phyloP scores from a whole-genome alignment of 2,888 invertebrate species.

The Patella caerulea region DNA sequence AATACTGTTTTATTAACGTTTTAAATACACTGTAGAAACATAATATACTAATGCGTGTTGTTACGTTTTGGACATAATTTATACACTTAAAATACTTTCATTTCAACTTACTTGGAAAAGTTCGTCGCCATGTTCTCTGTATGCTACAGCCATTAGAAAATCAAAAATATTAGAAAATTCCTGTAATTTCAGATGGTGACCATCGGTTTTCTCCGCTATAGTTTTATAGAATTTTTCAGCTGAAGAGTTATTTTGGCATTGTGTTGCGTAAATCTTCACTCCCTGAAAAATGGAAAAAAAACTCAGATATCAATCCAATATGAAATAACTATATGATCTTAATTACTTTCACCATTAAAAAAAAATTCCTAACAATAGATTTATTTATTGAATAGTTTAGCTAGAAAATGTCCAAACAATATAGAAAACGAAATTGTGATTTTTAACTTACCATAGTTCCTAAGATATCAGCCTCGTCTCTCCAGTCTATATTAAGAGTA shows the following conservation, averaged over 20 bases:
- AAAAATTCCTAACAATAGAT: no score
- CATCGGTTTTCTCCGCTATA: constrained; percentile 55
- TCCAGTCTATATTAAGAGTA: constrained; percentile 60
- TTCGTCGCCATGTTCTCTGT: constrained; percentile 58
- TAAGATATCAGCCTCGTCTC: constrained; percentile 49
- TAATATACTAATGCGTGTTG: not conserved
- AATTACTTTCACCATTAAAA: no score
- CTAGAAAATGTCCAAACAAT: not conserved
- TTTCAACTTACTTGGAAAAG: constrained; percentile 42
- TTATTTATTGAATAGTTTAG: no score
- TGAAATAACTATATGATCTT: no score
- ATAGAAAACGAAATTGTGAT: not conserved
- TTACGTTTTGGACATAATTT: not conserved
- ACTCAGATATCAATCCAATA: no score
- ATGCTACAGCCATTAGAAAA: constrained; percentile 67
- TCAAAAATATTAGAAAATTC: constrained; percentile 63
- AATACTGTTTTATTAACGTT: not conserved
- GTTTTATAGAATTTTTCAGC: constrained; percentile 50
- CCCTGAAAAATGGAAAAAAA: constrained; percentile 37
- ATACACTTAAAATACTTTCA: not conserved
- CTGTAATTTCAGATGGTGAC: constrained; percentile 56
- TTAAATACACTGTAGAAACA: not conserved
- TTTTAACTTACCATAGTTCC: constrained; percentile 38
- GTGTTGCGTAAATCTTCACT: constrained; percentile 53
- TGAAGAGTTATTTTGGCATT: constrained; percentile 35